Conservation (phyloP, 2,888 invertebrate species). For the Synanthedon myopaeformis region DNA sequence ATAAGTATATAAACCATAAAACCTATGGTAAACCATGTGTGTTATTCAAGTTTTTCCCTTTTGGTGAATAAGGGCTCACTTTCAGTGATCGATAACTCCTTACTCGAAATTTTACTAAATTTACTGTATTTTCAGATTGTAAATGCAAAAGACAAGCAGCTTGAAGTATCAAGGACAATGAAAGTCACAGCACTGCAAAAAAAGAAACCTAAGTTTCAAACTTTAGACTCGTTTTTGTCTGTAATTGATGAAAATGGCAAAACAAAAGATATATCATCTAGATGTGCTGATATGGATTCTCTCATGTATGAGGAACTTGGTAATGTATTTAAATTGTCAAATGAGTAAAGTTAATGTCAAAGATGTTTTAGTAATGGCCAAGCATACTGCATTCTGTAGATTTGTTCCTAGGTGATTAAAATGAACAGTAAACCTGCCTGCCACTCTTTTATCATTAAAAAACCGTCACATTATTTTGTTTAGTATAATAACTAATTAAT, state of each 20-base stretch:
- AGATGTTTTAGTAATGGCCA: no score
- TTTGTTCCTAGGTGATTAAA: no score
- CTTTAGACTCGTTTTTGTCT: conserved; percentile 75
- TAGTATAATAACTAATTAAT: no score
- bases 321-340: conserved; percentile 8
- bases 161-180: conserved; percentile 77
- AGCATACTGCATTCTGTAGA: no score
- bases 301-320: conserved; percentile 77
- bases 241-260: conserved; percentile 56
- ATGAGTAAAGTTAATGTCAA: no score
- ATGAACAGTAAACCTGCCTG: no score
- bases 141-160: conserved; percentile 69
- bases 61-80: neutral
- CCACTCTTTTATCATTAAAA: no score
- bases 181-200: conserved; percentile 70
- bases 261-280: conserved; percentile 71
- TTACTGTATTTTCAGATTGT: conserved; percentile 53
- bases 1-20: no score
- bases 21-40: neutral
- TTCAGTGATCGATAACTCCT: neutral
- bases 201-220: conserved; percentile 72
- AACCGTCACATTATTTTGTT: no score
- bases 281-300: conserved; percentile 79
- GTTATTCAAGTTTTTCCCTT: neutral
- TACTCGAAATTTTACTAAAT: neutral